Conservation (phyloP, 2,888 invertebrate genomes). For the Caenorhabditis wallacei region DNA sequence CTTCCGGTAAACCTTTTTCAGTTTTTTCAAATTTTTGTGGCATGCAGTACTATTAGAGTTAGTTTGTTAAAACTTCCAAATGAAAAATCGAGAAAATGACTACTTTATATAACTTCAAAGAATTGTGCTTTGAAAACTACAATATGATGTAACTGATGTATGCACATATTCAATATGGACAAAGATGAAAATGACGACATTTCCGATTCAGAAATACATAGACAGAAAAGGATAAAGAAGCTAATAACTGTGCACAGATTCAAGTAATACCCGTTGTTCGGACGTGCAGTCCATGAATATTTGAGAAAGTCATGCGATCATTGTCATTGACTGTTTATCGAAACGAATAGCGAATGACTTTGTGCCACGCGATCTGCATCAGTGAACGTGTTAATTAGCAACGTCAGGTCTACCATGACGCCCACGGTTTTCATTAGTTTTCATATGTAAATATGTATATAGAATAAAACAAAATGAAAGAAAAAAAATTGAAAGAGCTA, state of each 20-base stretch:
- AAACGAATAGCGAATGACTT: not conserved
- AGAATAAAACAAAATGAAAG: not conserved
- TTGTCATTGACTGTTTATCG: slow-evolving; percentile 32
- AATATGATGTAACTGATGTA: slow-evolving; percentile 47
- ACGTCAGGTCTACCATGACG: slow-evolving; percentile 18
- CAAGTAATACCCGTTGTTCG: slow-evolving; percentile 12
- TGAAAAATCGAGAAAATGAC: too few relatives aligned
- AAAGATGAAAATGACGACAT: slow-evolving; percentile 31
- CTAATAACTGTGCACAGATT: slow-evolving; percentile 37
- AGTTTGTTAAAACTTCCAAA: too few relatives aligned
- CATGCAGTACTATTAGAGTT: too few relatives aligned
- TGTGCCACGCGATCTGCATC: slow-evolving; percentile 56
- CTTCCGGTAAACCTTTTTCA: too few relatives aligned
- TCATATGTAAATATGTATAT: not conserved
- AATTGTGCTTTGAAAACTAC: not conserved
- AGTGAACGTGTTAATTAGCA: slow-evolving; percentile 52
- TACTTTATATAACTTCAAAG: too few relatives aligned
- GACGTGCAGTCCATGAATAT: slow-evolving; percentile 41
- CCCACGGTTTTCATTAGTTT: slow-evolving; percentile 1
- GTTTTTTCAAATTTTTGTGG: too few relatives aligned
- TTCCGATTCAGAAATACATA: not conserved
- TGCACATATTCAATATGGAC: slow-evolving; percentile 21
- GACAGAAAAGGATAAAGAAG: slow-evolving; percentile 41
- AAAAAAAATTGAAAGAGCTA: not conserved
- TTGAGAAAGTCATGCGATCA: slow-evolving; percentile 58